Percentiles rank a stretch among this genome's conserved stretches.
Evolutionary conservation across 2,888 invertebrate species (phyloP).

Genomic region (Eilema caniola): DNA sequence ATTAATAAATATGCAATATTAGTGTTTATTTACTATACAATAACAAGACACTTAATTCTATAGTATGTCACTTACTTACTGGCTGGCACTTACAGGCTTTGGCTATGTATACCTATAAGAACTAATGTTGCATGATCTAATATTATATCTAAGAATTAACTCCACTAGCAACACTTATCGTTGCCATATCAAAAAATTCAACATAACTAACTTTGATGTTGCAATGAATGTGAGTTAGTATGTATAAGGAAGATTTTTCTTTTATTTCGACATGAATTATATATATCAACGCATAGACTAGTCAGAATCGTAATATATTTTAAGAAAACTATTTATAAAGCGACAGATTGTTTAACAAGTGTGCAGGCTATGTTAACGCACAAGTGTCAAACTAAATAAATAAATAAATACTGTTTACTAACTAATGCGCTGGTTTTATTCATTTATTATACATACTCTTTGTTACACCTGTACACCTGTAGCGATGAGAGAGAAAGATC

Average conservation of each 20-base stretch:
- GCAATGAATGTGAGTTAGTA: neutral
- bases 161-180: constrained; percentile 8
- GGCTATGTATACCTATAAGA: neutral
- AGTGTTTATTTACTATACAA: neutral
- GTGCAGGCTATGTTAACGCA: constrained; percentile 14
- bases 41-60: neutral
- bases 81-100: neutral
- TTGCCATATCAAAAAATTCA: constrained; percentile 14
- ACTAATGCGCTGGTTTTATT: constrained; percentile 23
- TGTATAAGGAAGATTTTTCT: constrained; percentile 13
- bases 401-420: constrained; percentile 45
- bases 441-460: too few relatives aligned
- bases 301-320: constrained; percentile 49
- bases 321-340: constrained; percentile 34
- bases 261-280: constrained; percentile 19
- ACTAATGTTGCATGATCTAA: neutral
- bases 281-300: constrained; percentile 41
- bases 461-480: too few relatives aligned
- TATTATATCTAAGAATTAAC: neutral
- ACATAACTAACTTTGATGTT: constrained; percentile 8
- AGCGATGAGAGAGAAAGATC: too few relatives aligned
- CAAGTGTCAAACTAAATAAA: constrained; percentile 34
- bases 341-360: constrained; percentile 37
- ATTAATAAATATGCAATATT: neutral
- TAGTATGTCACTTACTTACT: too few relatives aligned